Percentiles rank a stretch among this genome's conserved stretches.
Evolutionary conservation across 92 coral and sea anemone genomes (phyloP).

Genomic region (Palythoa caribaeorum): DNA sequence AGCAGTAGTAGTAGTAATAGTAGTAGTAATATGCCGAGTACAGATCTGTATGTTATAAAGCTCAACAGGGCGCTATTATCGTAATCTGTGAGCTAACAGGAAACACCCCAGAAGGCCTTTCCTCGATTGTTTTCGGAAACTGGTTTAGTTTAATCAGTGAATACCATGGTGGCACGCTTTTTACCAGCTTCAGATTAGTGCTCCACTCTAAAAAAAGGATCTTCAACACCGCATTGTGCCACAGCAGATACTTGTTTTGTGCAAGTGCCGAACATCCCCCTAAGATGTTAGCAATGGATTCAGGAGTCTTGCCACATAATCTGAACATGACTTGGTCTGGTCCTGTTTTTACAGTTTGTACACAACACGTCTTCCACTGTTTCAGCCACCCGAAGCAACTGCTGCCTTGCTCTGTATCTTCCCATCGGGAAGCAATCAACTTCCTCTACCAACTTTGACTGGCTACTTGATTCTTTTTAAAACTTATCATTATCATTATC

Average conservation of each 20-base stretch:
- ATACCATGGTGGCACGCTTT: not conserved
- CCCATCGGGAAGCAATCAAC: conserved; percentile 10
- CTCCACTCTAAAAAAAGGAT: too few relatives aligned
- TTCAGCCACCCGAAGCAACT: not conserved
- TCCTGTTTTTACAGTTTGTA: not conserved
- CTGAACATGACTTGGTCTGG: not conserved
- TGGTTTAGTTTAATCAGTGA: not conserved
- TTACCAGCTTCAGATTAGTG: too few relatives aligned
- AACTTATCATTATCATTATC: too few relatives aligned
- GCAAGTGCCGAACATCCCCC: not conserved
- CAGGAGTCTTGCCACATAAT: not conserved
- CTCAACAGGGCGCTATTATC: not conserved
- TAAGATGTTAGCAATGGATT: not conserved
- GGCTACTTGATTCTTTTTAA: not conserved
- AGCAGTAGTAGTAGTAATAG: too few relatives aligned
- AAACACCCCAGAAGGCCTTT: not conserved
- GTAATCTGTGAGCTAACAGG: too few relatives aligned
- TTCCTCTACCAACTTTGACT: not conserved
- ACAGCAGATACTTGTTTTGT: too few relatives aligned
- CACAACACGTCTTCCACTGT: too few relatives aligned
- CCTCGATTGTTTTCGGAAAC: not conserved
- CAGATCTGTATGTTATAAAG: too few relatives aligned
- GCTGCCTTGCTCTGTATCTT: conserved; percentile 3
- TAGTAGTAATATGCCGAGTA: too few relatives aligned
- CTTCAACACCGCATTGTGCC: not conserved